phyloP scores from a whole-genome alignment of 2,797 vertebrate genomes.

The Bryconaethiops microstoma region DNA sequence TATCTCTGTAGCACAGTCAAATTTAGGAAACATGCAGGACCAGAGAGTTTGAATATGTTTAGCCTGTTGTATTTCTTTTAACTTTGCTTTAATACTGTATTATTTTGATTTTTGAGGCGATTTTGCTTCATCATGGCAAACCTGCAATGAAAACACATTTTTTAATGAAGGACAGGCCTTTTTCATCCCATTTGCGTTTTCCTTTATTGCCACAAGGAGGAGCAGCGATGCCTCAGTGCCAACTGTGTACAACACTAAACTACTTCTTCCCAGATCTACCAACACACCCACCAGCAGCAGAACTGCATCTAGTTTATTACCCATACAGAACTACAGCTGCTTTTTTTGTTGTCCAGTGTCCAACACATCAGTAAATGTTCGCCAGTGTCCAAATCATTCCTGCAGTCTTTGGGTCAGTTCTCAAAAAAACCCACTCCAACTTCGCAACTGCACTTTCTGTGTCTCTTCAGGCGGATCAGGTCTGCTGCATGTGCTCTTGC shows the following conservation, averaged over 20 bases:
- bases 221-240: neutral
- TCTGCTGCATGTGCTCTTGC: constrained; percentile 16
- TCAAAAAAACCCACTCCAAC: neutral
- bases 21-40: no score
- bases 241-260: neutral
- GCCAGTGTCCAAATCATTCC: neutral
- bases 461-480: neutral
- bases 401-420: neutral
- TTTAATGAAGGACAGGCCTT: no score
- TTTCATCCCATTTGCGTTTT: neutral
- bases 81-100: no score
- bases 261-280: neutral
- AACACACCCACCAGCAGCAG: neutral
- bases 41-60: no score
- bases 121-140: neutral
- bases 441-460: neutral
- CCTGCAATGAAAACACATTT: neutral
- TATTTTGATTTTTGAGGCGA: no score
- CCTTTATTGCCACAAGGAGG: neutral
- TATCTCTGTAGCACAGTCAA: no score
- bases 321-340: neutral
- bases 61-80: no score
- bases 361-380: neutral
- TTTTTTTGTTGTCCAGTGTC: neutral
- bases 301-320: neutral